A percentile compares a stretch with the other conserved stretches of the same genome.
These are phyloP conservation scores for Paralichthys olivaceus DNA, from an alignment of 2,113 vertebrate genomes.

Conservation along the genomic window DNA sequence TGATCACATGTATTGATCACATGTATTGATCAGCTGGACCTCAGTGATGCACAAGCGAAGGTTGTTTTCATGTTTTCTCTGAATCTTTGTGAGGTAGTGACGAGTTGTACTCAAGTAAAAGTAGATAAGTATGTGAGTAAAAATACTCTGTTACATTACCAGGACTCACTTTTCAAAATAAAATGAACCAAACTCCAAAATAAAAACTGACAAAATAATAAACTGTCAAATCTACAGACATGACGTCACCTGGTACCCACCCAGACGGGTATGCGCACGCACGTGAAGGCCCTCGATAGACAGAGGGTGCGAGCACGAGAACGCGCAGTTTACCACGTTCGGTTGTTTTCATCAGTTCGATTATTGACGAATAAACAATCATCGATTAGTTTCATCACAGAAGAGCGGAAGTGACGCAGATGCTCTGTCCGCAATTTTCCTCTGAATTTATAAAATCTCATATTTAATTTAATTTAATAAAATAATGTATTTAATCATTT, in stretches of 20 bases:
- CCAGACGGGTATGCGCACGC: conserved; percentile 49
- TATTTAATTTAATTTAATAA: neutral
- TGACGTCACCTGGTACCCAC: conserved; percentile 77
- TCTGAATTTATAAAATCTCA: neutral
- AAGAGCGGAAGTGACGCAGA: neutral
- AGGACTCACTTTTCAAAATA: neutral
- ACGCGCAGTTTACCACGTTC: conserved; percentile 14
- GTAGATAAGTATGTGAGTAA: too few relatives aligned
- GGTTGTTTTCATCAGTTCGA: neutral
- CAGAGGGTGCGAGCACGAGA: conserved; percentile 33
- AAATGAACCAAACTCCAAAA: neutral
- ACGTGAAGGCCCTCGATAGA: neutral
- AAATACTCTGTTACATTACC: too few relatives aligned
- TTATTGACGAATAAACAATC: neutral
- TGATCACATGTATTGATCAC: too few relatives aligned
- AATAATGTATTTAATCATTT: too few relatives aligned
- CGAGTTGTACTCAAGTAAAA: too few relatives aligned
- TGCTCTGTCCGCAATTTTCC: neutral
- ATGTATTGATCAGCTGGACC: too few relatives aligned
- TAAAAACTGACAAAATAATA: neutral
- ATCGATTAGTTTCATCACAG: neutral
- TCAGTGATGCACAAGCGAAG: too few relatives aligned
- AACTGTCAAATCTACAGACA: conserved; percentile 58
- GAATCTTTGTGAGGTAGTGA: too few relatives aligned
- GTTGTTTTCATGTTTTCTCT: too few relatives aligned